Percentiles rank a stretch among this genome's conserved stretches.
phyloP scores from a whole-genome alignment of 2,113 vertebrate genomes.

The Hyla sarda region DNA sequence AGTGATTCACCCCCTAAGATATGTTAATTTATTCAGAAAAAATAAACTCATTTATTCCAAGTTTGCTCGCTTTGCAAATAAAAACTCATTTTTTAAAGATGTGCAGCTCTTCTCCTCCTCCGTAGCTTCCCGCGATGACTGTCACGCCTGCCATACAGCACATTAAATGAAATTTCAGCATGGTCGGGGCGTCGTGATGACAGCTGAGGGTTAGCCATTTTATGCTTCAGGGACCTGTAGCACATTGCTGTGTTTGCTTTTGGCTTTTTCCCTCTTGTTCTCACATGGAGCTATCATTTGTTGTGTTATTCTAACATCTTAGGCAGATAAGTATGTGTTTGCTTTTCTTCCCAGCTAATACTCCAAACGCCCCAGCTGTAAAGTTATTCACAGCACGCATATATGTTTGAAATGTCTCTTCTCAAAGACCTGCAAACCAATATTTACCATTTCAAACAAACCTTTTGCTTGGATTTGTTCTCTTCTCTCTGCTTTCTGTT shows the following conservation, averaged over 20 bases:
- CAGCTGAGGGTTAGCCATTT: conserved; percentile 52
- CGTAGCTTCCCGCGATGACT: background rate
- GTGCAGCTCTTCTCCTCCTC: no score
- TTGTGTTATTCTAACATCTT: conserved; percentile 59
- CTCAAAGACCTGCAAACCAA: conserved; percentile 52
- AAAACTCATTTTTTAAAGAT: background rate
- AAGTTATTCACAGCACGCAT: conserved; percentile 44
- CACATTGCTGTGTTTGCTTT: conserved; percentile 54
- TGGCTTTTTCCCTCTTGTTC: conserved; percentile 55
- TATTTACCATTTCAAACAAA: conserved; percentile 57
- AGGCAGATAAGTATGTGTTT: conserved; percentile 55
- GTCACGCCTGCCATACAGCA: background rate
- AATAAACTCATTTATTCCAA: conserved; percentile 9
- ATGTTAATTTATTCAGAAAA: conserved; percentile 9
- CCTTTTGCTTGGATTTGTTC: conserved; percentile 9
- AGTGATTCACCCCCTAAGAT: background rate
- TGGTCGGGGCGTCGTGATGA: conserved; percentile 41
- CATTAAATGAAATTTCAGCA: conserved; percentile 20
- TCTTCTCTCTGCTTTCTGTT: conserved; percentile 19
- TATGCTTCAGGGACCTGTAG: conserved; percentile 46
- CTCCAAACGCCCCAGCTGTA: conserved; percentile 41
- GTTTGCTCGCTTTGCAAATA: background rate
- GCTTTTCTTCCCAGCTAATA: conserved; percentile 52
- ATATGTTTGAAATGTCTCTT: conserved; percentile 45
- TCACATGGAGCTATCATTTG: conserved; percentile 56